A percentile compares a stretch with the other conserved stretches of the same genome.
Conservation (phyloP, 2,888 invertebrate species). For the Balanococcus diminutus region DNA sequence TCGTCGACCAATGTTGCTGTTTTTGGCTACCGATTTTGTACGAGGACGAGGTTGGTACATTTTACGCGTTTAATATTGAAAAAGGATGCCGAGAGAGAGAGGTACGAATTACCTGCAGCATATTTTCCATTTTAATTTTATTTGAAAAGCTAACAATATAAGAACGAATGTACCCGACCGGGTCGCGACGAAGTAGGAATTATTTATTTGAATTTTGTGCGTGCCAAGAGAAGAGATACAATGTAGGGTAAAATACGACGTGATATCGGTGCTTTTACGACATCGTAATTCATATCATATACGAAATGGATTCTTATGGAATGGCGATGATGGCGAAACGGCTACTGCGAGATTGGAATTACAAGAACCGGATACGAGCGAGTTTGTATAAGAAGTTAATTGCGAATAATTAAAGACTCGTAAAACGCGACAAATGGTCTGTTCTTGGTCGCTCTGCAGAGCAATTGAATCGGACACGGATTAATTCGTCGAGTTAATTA, state of each 20-base stretch:
- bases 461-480: background rate
- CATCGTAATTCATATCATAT: background rate
- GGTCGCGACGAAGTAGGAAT: background rate
- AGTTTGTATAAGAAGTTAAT: background rate
- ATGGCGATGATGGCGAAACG: background rate
- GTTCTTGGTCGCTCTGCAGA: background rate
- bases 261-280: background rate
- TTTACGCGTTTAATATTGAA: background rate
- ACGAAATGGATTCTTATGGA: background rate
- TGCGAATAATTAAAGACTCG: background rate
- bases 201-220: background rate
- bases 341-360: background rate
- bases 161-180: background rate
- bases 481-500: slow-evolving; percentile 13
- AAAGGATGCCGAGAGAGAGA: background rate
- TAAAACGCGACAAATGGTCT: background rate
- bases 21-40: background rate
- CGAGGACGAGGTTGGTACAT: background rate
- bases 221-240: background rate
- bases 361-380: background rate
- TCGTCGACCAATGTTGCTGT: background rate
- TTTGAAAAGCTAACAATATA: background rate
- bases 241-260: background rate
- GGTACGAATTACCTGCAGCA: background rate
- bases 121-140: background rate